Conservation (phyloP, 92 coral and sea anemone genomes). For the Blastomussa wellsi region DNA sequence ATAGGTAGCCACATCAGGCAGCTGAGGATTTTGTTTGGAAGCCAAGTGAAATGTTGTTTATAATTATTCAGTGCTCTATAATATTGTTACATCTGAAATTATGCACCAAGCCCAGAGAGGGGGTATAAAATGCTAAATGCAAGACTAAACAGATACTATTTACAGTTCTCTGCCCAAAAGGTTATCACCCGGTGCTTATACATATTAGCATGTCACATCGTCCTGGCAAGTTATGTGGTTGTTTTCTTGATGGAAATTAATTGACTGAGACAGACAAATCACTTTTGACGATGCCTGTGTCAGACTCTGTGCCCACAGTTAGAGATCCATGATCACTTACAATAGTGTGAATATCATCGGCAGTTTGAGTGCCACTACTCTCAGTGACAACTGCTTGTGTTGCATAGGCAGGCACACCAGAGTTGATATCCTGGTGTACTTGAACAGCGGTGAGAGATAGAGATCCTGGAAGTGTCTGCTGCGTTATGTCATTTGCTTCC, state of each 20-base stretch:
- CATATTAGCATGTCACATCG: background rate
- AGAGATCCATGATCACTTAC: constrained; percentile 68
- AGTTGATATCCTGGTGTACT: constrained; percentile 74
- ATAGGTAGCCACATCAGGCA: background rate
- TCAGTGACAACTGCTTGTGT: constrained; percentile 79
- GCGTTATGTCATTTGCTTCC: constrained; percentile 72
- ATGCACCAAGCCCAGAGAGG: background rate
- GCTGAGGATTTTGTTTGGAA: background rate
- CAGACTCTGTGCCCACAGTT: constrained; percentile 54
- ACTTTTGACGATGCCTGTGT: constrained; percentile 59
- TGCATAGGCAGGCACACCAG: constrained; percentile 56
- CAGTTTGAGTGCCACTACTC: constrained; percentile 82
- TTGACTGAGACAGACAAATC: constrained; percentile 61
- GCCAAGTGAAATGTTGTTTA: background rate
- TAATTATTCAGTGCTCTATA: background rate
- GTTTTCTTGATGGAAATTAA: constrained; percentile 62
- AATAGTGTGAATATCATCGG: constrained; percentile 75
- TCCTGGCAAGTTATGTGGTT: too few relatives aligned
- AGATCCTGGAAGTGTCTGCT: constrained; percentile 61
- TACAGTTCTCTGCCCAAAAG: background rate
- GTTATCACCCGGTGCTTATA: background rate
- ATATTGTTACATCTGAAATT: background rate
- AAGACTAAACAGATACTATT: background rate
- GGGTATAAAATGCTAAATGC: background rate
- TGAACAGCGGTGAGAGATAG: constrained; percentile 74